Percentiles rank a stretch among this genome's conserved stretches.
These are phyloP conservation scores for Aphis craccivora DNA, from an alignment of 1,140 invertebrate species.

Conservation along the genomic window DNA sequence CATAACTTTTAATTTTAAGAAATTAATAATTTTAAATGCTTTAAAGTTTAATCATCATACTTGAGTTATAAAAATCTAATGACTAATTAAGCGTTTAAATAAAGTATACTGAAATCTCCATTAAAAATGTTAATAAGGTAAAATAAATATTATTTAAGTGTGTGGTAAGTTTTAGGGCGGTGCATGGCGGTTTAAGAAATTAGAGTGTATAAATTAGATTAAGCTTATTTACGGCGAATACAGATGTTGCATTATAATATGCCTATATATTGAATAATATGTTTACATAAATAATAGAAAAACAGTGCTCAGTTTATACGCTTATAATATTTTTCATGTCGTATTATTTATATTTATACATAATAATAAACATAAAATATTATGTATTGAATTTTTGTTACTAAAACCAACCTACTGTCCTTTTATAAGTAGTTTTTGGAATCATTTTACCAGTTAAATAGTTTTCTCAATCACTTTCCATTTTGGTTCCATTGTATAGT, in stretches of 20 bases:
- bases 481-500: constrained; percentile 1
- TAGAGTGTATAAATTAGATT: background rate
- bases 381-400: background rate
- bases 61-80: background rate
- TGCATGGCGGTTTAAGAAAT: background rate
- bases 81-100: background rate
- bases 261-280: background rate
- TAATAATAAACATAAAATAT: background rate
- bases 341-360: background rate
- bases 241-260: background rate
- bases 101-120: background rate
- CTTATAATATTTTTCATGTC: background rate
- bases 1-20: background rate
- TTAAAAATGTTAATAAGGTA: background rate
- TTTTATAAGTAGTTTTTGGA: background rate
- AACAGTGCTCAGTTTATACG: background rate
- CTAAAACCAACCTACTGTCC: background rate
- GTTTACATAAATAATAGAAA: background rate
- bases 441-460: constrained; percentile 25
- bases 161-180: background rate
- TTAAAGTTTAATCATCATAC: background rate
- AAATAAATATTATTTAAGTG: background rate
- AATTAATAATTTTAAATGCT: background rate
- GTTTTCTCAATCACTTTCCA: constrained; percentile 8
- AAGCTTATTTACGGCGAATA: background rate